Evolutionary conservation across 2,888 invertebrate genomes (phyloP), one percentile per base, ranked within the genome.

Genomic region (Habroteleia sp.): DNA sequence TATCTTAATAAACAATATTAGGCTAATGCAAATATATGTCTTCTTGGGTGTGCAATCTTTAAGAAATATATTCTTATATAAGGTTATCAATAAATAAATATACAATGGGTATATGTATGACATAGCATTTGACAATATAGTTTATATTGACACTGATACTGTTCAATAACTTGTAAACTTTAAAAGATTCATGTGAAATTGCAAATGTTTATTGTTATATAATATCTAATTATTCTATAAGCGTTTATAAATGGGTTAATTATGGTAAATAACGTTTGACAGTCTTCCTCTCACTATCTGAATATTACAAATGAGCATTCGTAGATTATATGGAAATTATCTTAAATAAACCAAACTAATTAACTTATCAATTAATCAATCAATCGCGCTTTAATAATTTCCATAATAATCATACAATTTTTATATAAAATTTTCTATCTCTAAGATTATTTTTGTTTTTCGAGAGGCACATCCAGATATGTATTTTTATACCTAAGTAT

Each of bases 401-500:
- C 35, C 66, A 58, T 42, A 56, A 62, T 41, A 71, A 74, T 69
- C 58, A 63, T 63, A 74, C 78, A 78, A 31, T 58, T 62, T 68
- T 29, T 31, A 58, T 13, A 74, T 39, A 50, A 44, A 52, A 52
- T 3, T 0, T 31, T 10, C 39, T 71, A 33, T 39, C 5, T 31
- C 69, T 75, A 73, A 65, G 5, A 17, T 39, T 73, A 54, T 56
- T 44, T 74, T 77, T 78, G 80, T 72, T 58, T 80, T 83, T 83
- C 74, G 74, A 79, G 82, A 85, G 83, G 85, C 83, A 83, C 82
- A 80, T 83, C 68, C 78, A 69, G 77, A 83, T 78, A 80, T 78
- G 77, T 77, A 77, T 76, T 50, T 33, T 65, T 77, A 50, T 74
- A 79, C 48, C 42, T 60, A n/a, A n/a, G n/a, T n/a, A 48, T 29